Conservation (phyloP, 2,113 vertebrate species). For the Alces alces region DNA sequence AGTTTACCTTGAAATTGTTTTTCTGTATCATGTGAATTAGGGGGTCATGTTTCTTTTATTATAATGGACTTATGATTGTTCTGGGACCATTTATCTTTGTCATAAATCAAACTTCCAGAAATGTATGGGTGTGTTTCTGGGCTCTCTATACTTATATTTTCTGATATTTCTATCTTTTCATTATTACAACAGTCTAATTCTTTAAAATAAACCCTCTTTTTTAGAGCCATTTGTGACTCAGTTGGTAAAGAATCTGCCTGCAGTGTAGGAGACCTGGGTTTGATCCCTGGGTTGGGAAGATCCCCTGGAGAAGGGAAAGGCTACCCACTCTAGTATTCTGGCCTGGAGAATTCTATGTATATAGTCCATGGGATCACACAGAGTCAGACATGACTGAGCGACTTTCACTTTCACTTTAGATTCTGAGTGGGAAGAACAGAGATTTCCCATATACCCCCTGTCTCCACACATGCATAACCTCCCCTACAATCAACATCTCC, state of each 20-base stretch:
- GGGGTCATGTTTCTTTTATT: background rate
- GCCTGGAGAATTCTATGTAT: background rate
- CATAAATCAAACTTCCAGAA: background rate
- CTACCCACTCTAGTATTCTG: background rate
- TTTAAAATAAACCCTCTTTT: background rate
- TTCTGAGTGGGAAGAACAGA: background rate
- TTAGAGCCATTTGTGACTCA: background rate
- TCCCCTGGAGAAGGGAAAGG: background rate
- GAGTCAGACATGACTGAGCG: background rate
- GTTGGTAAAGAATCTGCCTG: background rate
- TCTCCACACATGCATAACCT: too few relatives aligned
- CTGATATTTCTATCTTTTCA: background rate
- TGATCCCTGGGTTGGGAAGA: background rate
- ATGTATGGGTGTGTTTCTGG: background rate
- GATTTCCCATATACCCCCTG: background rate
- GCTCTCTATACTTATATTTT: background rate
- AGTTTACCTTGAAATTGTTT: background rate
- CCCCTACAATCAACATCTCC: background rate
- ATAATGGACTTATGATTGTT: background rate
- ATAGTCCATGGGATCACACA: rapidly evolving
- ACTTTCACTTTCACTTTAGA: background rate
- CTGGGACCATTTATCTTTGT: background rate
- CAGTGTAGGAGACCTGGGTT: background rate
- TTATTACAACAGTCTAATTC: background rate
- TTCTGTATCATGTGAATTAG: background rate